Evolutionary conservation across 1,140 invertebrate species (phyloP), one percentile per base, ranked within the genome.

Genomic region (Dufourea novaeangliae): DNA sequence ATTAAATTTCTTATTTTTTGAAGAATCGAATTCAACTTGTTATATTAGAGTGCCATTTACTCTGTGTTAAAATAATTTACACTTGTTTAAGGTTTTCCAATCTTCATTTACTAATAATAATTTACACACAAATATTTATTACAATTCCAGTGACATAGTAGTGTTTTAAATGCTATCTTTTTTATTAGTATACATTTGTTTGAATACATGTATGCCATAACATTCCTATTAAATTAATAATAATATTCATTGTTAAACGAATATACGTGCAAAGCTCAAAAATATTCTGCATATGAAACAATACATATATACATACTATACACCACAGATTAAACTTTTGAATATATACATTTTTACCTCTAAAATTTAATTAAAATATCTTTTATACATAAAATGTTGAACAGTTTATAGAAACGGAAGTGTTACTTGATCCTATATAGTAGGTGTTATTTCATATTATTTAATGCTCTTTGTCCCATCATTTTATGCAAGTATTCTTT

Each of bases 301-400:
- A n/a, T n/a, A n/a, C n/a, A n/a, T n/a, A n/a, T n/a, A n/a, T n/a
- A n/a, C n/a, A n/a, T n/a, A n/a, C n/a, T n/a, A n/a, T n/a, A 6
- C 17, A 20, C 17, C 44, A 62, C 25, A 25, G 20, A 39, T 62
- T 61, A 37, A n/a, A 62, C 12, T 39, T 37, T 39, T 39, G 39
- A 62, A 62, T 61, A 4, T 37, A 22, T 39, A 34, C 29, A 2
- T 37, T 61, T 61, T 61, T 37, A 34, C n/a, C 22, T 78, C 27
- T 17, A 61, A 27, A 50, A 59, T 34, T 63, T 37, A 29, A n/a
- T 62, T 39, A 22, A 44, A 52, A 39, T 22, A 11, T 79, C 79
- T 59, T 22, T 44, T 80, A 79, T 66, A 27, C n/a, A 8, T 5
- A 59, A 44, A 11, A 29, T 22, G 61, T 34, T 78, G 12, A 79